Conservation (phyloP, 2,797 vertebrate species). For the Oophaga sylvatica region DNA sequence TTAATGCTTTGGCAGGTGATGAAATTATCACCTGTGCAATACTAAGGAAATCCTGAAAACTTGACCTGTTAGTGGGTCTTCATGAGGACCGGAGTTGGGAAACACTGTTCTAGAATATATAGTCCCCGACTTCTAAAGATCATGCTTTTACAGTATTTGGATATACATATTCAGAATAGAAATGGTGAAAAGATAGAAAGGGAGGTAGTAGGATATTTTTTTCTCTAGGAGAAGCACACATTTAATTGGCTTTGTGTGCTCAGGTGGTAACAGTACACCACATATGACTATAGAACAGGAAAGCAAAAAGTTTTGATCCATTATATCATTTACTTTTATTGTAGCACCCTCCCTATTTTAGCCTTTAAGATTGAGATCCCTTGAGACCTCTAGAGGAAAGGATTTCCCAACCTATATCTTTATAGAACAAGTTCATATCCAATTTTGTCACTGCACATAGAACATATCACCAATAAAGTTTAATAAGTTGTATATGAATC, state of each 20-base stretch:
- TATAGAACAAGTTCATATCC: background rate
- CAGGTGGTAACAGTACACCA: background rate
- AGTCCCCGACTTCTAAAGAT: too few relatives aligned
- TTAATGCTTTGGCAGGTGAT: too few relatives aligned
- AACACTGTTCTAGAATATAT: too few relatives aligned
- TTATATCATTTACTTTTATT: constrained; percentile 2
- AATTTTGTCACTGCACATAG: background rate
- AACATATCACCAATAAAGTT: background rate
- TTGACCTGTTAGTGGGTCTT: too few relatives aligned
- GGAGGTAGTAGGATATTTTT: background rate
- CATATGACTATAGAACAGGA: background rate
- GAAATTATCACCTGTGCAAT: too few relatives aligned
- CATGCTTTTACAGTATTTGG: background rate
- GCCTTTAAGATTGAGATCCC: background rate
- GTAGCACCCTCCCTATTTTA: background rate
- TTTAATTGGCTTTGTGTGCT: background rate
- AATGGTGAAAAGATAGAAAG: background rate
- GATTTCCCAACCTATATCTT: background rate
- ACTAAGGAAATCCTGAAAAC: too few relatives aligned
- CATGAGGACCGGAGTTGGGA: too few relatives aligned
- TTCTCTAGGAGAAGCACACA: background rate
- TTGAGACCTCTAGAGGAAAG: background rate
- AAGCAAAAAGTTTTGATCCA: background rate
- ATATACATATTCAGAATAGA: background rate
- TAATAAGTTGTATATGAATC: background rate